A percentile compares a stretch with the other conserved stretches of the same genome.
Evolutionary conservation across 2,888 invertebrate species (phyloP).

Genomic region (Melanchra persicariae): DNA sequence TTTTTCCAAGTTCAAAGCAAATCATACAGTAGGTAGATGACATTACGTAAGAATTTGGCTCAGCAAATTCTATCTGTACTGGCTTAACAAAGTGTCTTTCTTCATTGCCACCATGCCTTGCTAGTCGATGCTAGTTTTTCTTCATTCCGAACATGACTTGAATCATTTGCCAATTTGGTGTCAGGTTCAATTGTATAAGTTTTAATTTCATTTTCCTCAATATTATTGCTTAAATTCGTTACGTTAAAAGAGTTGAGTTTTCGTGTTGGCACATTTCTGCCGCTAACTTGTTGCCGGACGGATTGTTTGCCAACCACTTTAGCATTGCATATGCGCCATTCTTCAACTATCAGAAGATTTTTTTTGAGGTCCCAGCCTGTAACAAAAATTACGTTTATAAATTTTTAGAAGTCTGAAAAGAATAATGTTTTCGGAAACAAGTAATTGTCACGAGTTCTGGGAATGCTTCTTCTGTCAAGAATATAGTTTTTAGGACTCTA

Average conservation of each 20-base stretch:
- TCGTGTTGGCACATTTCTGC: background rate
- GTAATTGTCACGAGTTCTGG: background rate
- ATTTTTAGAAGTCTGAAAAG: background rate
- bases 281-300: background rate
- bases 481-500: background rate
- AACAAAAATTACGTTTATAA: constrained; percentile 33
- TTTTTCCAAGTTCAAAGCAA: too few relatives aligned
- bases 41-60: background rate
- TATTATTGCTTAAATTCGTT: background rate
- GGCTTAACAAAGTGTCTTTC: background rate
- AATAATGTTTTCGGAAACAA: background rate
- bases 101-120: background rate
- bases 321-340: constrained; percentile 86
- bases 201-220: constrained; percentile 1
- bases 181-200: constrained; percentile 56
- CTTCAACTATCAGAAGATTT: constrained; percentile 91
- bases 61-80: background rate
- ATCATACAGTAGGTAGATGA: too few relatives aligned
- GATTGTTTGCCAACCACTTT: constrained; percentile 21
- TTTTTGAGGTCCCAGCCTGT: constrained; percentile 91
- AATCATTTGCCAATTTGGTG: background rate
- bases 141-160: too few relatives aligned
- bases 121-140: constrained; percentile 1
- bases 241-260: background rate
- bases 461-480: background rate